Percentiles rank a stretch among this genome's conserved stretches.
phyloP scores from a whole-genome alignment of 2,797 vertebrate species.

The Periparus ater region DNA sequence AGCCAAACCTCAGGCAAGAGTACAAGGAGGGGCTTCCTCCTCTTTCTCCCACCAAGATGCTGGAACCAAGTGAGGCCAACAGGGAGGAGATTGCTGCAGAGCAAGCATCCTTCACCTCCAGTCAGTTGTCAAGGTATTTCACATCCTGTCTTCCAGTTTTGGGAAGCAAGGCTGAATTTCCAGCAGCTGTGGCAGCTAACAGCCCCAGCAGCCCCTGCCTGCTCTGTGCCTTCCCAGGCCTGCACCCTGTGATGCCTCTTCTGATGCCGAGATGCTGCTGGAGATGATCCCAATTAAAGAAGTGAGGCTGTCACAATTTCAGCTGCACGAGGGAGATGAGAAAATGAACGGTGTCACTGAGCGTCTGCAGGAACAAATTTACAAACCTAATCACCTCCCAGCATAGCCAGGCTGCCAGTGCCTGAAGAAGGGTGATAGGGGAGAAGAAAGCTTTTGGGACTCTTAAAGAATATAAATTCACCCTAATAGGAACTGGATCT shows the following conservation, averaged over 20 bases:
- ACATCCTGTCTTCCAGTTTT: neutral
- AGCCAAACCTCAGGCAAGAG: neutral
- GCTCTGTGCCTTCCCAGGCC: neutral
- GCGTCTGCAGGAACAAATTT: slow-evolving; percentile 31
- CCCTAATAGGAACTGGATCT: neutral
- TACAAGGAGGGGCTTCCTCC: neutral
- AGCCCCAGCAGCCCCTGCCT: neutral
- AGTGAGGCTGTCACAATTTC: neutral
- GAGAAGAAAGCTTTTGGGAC: slow-evolving; percentile 28
- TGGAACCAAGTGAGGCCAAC: neutral
- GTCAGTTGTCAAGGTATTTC: neutral
- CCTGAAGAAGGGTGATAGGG: slow-evolving; percentile 2
- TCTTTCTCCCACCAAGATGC: neutral
- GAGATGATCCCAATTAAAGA: slow-evolving; percentile 27
- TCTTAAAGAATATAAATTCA: slow-evolving; percentile 40
- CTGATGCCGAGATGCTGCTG: neutral
- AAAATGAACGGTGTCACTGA: neutral
- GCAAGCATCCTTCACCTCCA: neutral
- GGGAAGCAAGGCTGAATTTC: neutral
- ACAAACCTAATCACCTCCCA: slow-evolving; percentile 58
- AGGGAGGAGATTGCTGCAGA: neutral
- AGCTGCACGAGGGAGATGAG: neutral
- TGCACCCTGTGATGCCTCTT: neutral
- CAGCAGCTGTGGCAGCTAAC: neutral
- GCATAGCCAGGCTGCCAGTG: slow-evolving; percentile 3